Base-by-base conservation (phyloP, 1,140 invertebrate genomes). In the Mercenaria mercenaria region DNA sequence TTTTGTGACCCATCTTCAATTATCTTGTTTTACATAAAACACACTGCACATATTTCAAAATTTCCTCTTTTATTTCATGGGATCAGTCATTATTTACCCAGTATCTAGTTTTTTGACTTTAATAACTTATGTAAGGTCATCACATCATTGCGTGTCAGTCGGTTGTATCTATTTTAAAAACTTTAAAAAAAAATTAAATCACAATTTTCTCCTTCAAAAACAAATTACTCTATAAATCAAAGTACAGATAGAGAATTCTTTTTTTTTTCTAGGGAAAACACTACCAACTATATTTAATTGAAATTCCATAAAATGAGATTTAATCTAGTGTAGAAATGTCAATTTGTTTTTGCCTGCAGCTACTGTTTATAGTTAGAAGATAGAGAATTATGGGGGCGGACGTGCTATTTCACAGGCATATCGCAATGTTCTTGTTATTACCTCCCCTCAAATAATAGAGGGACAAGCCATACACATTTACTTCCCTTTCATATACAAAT, bases 231-330 rank as follows among this genome's bases (percentile, higher is more conserved):
- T 29, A 64, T 64, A 64, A 64, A 64, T 64, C 59, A 64, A n/a
- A 64, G 6, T 29, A 26, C 23, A 64, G 59, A 64, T 64, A 64
- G 23, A 1, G 59, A 64, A 1, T 64, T 64, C 23, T 23, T 23
- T 29, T 64, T 64, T 64, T 64, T 64, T 64, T 64, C 59, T 64
- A 15, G 3, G 15, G 67, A 79, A 79, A 79, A 34, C 43, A 79
- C 29, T 39, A 52, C 3, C 50, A 29, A 79, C 41, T 39, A 81
- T 29, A 81, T 81, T 61, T 81, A 81, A 81, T 81, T 81, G 79
- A 81, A 81, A 81, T 81, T 81, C 79, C 56, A 64, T 59, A 64
- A 61, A 81, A 81, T 61, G 52, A 59, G 79, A 81, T 81, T 59
- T 39, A 26, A 59, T 81, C 47, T 81, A 26, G 79, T 43, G 20